phyloP scores from a whole-genome alignment of 1,140 invertebrate species.

The Drosophila teissieri region DNA sequence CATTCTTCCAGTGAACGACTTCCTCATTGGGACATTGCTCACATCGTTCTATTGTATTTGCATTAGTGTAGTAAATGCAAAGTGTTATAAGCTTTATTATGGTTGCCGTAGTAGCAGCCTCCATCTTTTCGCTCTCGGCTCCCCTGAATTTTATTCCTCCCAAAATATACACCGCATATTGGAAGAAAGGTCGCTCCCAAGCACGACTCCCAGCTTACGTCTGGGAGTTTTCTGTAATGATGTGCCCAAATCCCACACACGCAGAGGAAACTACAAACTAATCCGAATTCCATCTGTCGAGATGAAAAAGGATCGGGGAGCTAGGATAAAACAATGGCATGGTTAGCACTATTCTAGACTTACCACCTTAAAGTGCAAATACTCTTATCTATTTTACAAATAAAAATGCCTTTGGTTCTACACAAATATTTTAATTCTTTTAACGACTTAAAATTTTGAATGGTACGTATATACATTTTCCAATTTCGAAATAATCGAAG shows the following conservation, averaged over 20 bases:
- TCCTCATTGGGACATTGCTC: constrained; percentile 3
- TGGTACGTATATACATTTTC: no score
- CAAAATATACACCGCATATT: not conserved
- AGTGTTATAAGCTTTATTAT: constrained; percentile 83
- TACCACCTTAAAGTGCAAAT: not conserved
- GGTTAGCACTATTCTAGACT: not conserved
- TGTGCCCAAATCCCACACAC: constrained; percentile 72
- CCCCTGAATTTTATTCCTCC: constrained; percentile 9
- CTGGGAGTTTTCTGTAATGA: constrained; percentile 78
- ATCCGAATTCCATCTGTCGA: constrained; percentile 44
- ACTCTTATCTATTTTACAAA: not conserved
- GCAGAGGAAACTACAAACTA: constrained; percentile 40
- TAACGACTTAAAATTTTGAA: no score
- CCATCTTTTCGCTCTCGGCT: not conserved
- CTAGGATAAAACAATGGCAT: constrained; percentile 20
- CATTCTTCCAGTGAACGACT: not conserved
- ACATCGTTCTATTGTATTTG: constrained; percentile 71
- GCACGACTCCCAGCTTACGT: constrained; percentile 52
- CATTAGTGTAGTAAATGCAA: constrained; percentile 82
- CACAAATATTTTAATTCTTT: not conserved
- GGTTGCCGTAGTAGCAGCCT: constrained; percentile 48
- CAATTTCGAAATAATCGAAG: no score
- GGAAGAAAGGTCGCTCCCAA: constrained; percentile 41
- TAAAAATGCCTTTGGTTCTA: not conserved
- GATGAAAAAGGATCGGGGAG: constrained; percentile 1